These are phyloP conservation scores for Tetanocera ferruginea DNA, from an alignment of 2,888 invertebrate genomes.

Conservation along the genomic window DNA sequence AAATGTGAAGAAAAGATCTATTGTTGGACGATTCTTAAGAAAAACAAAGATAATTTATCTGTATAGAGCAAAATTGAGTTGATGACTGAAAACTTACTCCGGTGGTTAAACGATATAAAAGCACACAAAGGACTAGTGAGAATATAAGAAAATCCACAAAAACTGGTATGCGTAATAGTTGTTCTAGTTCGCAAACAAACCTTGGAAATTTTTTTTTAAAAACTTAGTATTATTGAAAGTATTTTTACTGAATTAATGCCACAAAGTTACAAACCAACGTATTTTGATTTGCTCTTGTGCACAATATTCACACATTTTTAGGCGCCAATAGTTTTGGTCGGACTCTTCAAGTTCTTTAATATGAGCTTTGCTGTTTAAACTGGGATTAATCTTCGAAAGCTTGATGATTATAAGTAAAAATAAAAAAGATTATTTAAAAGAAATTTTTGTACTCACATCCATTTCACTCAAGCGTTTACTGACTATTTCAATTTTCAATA, in stretches of 20 bases:
- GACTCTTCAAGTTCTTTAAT: neutral
- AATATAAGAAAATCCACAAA: slow-evolving; percentile 62
- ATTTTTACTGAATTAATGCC: neutral
- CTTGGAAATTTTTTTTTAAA: slow-evolving; percentile 26
- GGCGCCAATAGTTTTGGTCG: slow-evolving; percentile 49
- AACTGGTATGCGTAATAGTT: slow-evolving; percentile 57
- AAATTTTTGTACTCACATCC: slow-evolving; percentile 54
- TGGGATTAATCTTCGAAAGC: neutral
- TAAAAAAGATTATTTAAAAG: neutral
- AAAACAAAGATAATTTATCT: neutral
- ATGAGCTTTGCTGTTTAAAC: neutral
- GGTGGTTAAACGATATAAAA: slow-evolving; percentile 56
- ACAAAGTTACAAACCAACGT: slow-evolving; percentile 47
- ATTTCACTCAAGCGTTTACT: slow-evolving; percentile 54
- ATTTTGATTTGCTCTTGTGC: slow-evolving; percentile 55
- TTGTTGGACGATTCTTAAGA: slow-evolving; percentile 52
- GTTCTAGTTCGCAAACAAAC: slow-evolving; percentile 52
- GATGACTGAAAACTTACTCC: slow-evolving; percentile 59
- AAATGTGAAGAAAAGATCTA: slow-evolving; percentile 58
- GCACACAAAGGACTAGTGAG: slow-evolving; percentile 60
- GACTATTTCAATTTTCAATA: slow-evolving; percentile 56
- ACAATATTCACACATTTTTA: slow-evolving; percentile 53
- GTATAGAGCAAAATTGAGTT: neutral
- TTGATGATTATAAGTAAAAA: neutral
- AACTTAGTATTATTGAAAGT: neutral